Percentiles rank a stretch among this genome's conserved stretches.
These are phyloP conservation scores for Meloidogyne floridensis DNA, from an alignment of 1,140 invertebrate genomes.

Conservation along the genomic window DNA sequence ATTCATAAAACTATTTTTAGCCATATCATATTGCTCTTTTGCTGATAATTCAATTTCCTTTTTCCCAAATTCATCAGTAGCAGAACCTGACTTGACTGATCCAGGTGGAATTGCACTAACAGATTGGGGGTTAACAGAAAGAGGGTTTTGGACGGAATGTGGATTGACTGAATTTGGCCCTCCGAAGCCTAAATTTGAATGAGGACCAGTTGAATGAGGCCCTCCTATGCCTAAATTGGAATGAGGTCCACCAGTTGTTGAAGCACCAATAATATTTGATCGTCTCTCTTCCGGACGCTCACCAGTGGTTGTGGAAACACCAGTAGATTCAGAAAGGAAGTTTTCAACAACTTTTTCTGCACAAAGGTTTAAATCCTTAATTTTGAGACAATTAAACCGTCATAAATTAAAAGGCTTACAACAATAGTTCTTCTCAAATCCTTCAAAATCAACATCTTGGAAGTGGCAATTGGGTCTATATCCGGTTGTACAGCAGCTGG, in stretches of 20 bases:
- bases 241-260: constrained; percentile 20
- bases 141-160: constrained; percentile 27
- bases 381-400: background rate
- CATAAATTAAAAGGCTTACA: constrained; percentile 10
- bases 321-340: constrained; percentile 8
- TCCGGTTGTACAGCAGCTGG: background rate
- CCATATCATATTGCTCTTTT: constrained; percentile 18
- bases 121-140: constrained; percentile 26
- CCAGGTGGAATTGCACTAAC: constrained; percentile 14
- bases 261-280: background rate
- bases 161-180: constrained; percentile 19
- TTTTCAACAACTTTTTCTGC: constrained; percentile 17
- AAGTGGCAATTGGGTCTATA: constrained; percentile 18
- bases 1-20: constrained; percentile 25
- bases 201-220: constrained; percentile 13
- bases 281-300: constrained; percentile 11
- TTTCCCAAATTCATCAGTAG: constrained; percentile 1
- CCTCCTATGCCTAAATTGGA: constrained; percentile 24
- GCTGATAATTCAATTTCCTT: constrained; percentile 6
- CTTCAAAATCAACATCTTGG: constrained; percentile 26
- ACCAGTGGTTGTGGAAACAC: background rate
- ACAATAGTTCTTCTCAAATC: constrained; percentile 25
- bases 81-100: constrained; percentile 17
- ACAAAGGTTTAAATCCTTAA: constrained; percentile 20
- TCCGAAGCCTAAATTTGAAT: constrained; percentile 18